A percentile compares a stretch with the other conserved stretches of the same genome.
These are phyloP conservation scores for Drosophila nigricruria DNA, from an alignment of 2,888 invertebrate genomes.

Conservation along the genomic window DNA sequence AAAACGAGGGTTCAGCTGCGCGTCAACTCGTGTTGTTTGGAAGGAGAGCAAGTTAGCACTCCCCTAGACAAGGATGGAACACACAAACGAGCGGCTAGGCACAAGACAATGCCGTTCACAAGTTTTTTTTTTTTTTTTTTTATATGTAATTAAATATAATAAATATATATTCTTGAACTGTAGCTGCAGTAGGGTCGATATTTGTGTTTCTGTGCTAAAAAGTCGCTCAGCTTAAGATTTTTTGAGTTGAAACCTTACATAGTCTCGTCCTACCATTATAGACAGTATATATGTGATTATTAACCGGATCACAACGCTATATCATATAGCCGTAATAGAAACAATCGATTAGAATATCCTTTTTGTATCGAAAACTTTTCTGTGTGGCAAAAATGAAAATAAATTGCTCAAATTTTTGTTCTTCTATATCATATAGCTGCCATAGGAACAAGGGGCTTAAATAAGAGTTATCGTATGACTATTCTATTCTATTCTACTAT, in stretches of 20 bases:
- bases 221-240: neutral
- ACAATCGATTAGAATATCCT: neutral
- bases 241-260: neutral
- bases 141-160: neutral
- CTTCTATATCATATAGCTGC: neutral
- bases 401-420: too few species aligned
- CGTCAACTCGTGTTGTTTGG: constrained; percentile 92
- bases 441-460: too few species aligned
- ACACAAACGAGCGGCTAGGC: constrained; percentile 86
- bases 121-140: constrained; percentile 70
- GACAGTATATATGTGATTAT: neutral
- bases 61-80: constrained; percentile 98
- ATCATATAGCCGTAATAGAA: neutral
- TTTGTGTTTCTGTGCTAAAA: neutral
- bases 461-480: too few species aligned
- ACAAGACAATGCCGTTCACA: constrained; percentile 83
- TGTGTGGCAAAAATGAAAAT: too few species aligned
- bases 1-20: constrained; percentile 11
- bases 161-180: neutral
- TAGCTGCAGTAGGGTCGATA: neutral
- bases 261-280: too few species aligned
- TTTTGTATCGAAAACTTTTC: neutral
- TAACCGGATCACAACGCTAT: neutral
- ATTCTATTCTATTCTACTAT: too few species aligned
- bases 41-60: constrained; percentile 99